These are phyloP conservation scores for Sebastes itinus DNA, from an alignment of 2,797 vertebrate species.

Conservation along the genomic window DNA sequence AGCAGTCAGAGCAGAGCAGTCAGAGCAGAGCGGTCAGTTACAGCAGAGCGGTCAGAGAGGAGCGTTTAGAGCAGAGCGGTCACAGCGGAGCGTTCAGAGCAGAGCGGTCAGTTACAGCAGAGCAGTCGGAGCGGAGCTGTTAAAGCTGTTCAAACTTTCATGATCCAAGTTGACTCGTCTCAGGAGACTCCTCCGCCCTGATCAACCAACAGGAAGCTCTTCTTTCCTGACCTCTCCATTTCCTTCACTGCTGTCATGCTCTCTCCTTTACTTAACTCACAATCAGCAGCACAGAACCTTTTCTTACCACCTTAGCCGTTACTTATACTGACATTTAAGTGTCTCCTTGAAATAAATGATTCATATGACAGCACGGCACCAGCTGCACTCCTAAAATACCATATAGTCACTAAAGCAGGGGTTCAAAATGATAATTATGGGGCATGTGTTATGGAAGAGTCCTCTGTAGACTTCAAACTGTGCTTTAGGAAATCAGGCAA, in stretches of 20 bases:
- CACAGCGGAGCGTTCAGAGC: background rate
- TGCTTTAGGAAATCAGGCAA: constrained; percentile 23
- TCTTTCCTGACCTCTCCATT: constrained; percentile 29
- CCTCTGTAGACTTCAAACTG: constrained; percentile 15
- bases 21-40: no score
- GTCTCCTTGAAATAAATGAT: constrained; percentile 26
- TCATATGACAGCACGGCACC: constrained; percentile 9
- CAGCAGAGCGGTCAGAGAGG: no score
- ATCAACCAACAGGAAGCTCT: background rate
- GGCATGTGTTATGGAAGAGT: constrained; percentile 15
- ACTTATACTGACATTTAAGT: constrained; percentile 28
- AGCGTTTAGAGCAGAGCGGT: no score
- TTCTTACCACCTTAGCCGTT: background rate
- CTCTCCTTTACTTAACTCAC: background rate
- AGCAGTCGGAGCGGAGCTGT: background rate
- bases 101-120: background rate
- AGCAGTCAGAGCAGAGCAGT: no score
- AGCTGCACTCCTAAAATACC: constrained; percentile 16
- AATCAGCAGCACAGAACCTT: background rate
- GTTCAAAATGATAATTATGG: constrained; percentile 38
- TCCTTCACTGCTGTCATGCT: background rate
- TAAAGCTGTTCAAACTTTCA: background rate
- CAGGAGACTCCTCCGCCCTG: background rate
- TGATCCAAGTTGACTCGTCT: background rate
- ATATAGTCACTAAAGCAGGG: constrained; percentile 1